Conservation (phyloP, 2,888 invertebrate species). For the Galerucella pusilla region DNA sequence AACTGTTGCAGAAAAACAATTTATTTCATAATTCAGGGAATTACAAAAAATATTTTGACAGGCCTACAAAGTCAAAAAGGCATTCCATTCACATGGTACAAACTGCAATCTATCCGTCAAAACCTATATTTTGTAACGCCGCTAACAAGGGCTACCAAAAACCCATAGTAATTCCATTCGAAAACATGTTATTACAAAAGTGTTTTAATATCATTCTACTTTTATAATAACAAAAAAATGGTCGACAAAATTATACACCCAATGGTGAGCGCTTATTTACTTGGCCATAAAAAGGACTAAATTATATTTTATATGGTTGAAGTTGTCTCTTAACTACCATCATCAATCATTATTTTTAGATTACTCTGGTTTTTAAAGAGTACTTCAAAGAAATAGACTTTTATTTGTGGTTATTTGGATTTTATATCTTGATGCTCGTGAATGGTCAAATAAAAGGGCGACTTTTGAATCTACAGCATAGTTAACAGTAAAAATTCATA, state of each 20-base stretch:
- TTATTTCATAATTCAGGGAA: background rate
- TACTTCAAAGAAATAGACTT: conserved; percentile 38
- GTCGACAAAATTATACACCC: conserved; percentile 47
- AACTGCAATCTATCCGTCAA: conserved; percentile 37
- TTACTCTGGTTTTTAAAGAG: conserved; percentile 38
- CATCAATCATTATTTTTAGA: conserved; percentile 46
- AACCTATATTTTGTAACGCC: conserved; percentile 42
- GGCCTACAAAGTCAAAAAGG: conserved; percentile 5
- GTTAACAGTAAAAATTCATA: background rate
- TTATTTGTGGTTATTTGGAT: conserved; percentile 40
- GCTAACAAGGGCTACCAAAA: conserved; percentile 42
- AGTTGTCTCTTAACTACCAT: conserved; percentile 49
- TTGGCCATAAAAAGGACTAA: conserved; percentile 48
- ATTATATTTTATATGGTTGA: conserved; percentile 49
- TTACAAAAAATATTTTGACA: conserved; percentile 2
- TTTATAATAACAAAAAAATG: conserved; percentile 44
- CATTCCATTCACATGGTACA: conserved; percentile 26
- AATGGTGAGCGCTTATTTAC: conserved; percentile 45
- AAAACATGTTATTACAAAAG: conserved; percentile 45
- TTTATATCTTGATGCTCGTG: conserved; percentile 37
- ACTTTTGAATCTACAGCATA: background rate
- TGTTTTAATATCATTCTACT: conserved; percentile 49
- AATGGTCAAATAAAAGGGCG: background rate
- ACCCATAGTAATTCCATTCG: conserved; percentile 43
- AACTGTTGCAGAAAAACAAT: background rate